Evolutionary conservation across 2,888 invertebrate species (phyloP), one percentile per base, ranked within the genome.

Genomic region (Calameuta idolon): DNA sequence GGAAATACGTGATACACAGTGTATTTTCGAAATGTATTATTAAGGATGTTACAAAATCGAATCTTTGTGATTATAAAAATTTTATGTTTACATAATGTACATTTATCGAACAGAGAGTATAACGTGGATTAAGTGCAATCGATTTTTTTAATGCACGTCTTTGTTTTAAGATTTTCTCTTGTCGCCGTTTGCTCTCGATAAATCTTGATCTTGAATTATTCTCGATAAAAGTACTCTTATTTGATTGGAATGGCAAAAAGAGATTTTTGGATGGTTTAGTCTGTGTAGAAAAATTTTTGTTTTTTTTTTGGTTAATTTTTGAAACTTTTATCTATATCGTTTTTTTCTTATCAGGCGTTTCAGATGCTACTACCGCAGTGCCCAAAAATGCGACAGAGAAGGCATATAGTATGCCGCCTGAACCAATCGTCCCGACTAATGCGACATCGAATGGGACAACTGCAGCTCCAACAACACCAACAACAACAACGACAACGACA

Each of bases 361-460:
- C 55, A 23, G 55, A 23, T 0, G 0, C 1, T 23, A 9, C 23
- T 23, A 55, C 55, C 9, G 40, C 23, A 55, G 1, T 1, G 23
- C 2, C 23, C 23, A 55, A 9, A 55, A 55, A 15, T 55, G 55
- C 0, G 5, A 23, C 55, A 9, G 40, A 5, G 4, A 4, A 4
- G 23, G 4, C 15, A 23, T 1, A 0, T 23, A 2, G 1, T 23
- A 0, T 2, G 0, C 55, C 55, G 55, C 55, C 55, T 9, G 1
- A 23, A 55, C 9, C 23, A 55, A 0, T 1, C 23, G 0, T 0
- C 5, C 2, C 23, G 2, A 2, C 23, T 1, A n/a, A n/a, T n/a
- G n/a, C n/a, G n/a, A n/a, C 55, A 15, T 0, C 15, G 40, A 55
- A 23, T 0, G 9, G 1, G 15, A 40, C 55, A 55, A 55, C 55